phyloP scores from a whole-genome alignment of 1,140 invertebrate genomes.

The Uloborus diversus region DNA sequence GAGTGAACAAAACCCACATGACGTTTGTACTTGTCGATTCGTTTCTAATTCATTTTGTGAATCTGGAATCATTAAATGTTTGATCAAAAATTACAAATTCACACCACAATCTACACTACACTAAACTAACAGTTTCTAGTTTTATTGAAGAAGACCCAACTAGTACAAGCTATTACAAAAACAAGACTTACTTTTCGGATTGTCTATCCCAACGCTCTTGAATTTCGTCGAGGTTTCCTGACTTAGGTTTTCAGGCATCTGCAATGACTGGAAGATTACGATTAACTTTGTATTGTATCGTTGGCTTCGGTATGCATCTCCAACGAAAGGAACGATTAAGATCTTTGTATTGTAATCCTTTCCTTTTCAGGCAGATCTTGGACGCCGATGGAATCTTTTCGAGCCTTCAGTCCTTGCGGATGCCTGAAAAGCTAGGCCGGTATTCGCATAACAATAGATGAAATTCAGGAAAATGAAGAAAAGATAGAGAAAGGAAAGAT shows the following conservation, averaged over 20 bases:
- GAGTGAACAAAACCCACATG: too few relatives aligned
- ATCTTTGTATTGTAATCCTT: too few relatives aligned
- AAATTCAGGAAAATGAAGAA: neutral
- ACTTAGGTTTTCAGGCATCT: neutral
- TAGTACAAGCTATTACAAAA: neutral
- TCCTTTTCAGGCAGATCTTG: too few relatives aligned
- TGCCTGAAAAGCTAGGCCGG: conserved; percentile 1
- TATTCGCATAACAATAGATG: neutral
- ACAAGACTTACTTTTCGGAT: neutral
- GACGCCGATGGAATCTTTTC: too few relatives aligned
- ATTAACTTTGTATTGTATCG: neutral
- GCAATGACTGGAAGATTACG: neutral
- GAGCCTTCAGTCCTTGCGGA: neutral
- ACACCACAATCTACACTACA: too few relatives aligned
- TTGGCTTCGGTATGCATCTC: neutral
- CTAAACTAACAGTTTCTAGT: too few relatives aligned
- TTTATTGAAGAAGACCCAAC: neutral
- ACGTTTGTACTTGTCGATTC: too few relatives aligned
- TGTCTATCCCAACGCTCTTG: neutral
- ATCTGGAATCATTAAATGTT: too few relatives aligned
- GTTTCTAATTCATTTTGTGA: too few relatives aligned
- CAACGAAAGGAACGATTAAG: neutral
- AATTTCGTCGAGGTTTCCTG: neutral
- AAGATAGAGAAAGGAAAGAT: conserved; percentile 1
- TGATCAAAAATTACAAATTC: too few relatives aligned